Conservation (phyloP, 2,888 invertebrate species). For the Polydrusus pterygomalis region DNA sequence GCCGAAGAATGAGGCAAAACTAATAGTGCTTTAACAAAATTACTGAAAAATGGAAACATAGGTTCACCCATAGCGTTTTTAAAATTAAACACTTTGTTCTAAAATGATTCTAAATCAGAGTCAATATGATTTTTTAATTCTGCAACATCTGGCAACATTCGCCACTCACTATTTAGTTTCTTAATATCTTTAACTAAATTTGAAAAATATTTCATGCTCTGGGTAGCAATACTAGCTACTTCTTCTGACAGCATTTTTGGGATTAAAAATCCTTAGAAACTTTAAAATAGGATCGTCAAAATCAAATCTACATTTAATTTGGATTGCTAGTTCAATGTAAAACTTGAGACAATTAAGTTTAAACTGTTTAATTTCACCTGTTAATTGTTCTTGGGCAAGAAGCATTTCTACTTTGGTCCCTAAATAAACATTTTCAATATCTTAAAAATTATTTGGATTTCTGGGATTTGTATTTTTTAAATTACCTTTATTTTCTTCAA, state of each 20-base stretch:
- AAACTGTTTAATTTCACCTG: no score
- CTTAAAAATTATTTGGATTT: no score
- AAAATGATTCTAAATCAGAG: not conserved
- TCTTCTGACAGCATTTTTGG: not conserved
- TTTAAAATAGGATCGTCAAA: no score
- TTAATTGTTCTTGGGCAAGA: not conserved
- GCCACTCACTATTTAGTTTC: not conserved
- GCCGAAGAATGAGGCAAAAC: not conserved
- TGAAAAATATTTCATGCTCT: not conserved
- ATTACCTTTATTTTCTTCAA: no score
- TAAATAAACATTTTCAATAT: no score
- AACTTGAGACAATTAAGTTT: no score
- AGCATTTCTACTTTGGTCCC: not conserved
- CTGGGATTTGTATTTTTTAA: no score
- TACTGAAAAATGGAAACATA: not conserved
- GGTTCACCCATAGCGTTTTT: not conserved
- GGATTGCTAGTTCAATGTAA: no score
- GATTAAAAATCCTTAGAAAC: no score
- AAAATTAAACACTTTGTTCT: not conserved
- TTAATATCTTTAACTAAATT: not conserved
- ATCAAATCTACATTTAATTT: no score
- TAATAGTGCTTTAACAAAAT: not conserved
- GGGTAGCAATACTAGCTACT: not conserved
- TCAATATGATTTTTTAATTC: not conserved
- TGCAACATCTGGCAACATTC: not conserved